Base-by-base conservation (phyloP, 2,797 vertebrate species). In the Fistularia commersonii region DNA sequence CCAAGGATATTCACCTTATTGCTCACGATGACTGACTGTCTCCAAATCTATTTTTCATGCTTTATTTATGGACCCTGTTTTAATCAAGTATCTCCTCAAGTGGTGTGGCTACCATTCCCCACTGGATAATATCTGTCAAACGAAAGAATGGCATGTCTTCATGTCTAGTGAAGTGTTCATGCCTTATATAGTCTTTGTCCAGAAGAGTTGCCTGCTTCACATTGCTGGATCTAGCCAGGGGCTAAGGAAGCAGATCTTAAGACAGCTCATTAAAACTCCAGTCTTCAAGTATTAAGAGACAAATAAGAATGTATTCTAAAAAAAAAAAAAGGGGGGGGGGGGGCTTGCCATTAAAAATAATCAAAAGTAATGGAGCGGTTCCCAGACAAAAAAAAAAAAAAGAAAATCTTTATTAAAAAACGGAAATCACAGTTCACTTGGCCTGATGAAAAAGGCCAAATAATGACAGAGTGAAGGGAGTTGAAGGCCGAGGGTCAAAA, bases 101-200 rank as follows among this genome's bases (percentile, higher is more conserved):
- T 45, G 40, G 41, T 64, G 66, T 48, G 50, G 66, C 71, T 58
- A 72, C 68, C 65, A 66, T 79, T 77, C 70, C 72, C 56, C 52
- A 12, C 78, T 69, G 84, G 75, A 85, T 81, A 77, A 69, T 76
- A 82, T 82, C 80, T 82, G 83, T 86, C 82, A 83, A 83, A 85
- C 62, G 79, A 72, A 87, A 87, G 85, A 87, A 87, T 84, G 79
- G 83, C 84, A 83, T 77, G 79, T 87, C 84, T 87, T 85, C 74
- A 84, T 83, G 77, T 82, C 77, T 76, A 34, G 72, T 69, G 74
- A 81, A 80, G 80, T 79, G 77, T 82, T 84, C 82, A 82, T 79
- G 81, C 86, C 87, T 89, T 88, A 88, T 89, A 88, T 87, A 85
- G 86, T 77, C 79, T 68, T 66, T 75, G 80, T 80, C 76, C 72